These are phyloP conservation scores for Polylopha cassiicola DNA, from an alignment of 2,888 invertebrate genomes.

Conservation along the genomic window DNA sequence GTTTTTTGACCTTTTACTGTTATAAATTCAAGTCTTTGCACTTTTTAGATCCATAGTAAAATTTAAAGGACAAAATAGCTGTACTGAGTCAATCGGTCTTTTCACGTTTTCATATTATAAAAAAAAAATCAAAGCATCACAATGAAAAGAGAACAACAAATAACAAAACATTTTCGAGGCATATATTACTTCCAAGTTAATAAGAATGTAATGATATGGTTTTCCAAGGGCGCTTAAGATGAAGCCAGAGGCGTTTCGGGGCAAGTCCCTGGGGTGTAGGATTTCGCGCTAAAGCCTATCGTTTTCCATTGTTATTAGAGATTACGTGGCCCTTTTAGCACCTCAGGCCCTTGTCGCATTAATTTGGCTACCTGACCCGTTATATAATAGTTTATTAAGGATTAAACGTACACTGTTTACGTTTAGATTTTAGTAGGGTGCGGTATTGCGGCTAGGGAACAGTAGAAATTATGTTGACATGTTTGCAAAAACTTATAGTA, in stretches of 20 bases:
- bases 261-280: conserved; percentile 39
- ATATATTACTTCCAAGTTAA: conserved; percentile 7
- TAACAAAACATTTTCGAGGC: conserved; percentile 35
- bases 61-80: no score
- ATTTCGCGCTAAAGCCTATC: conserved; percentile 35
- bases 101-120: no score
- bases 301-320: conserved; percentile 42
- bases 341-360: conserved; percentile 12
- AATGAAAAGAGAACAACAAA: no score
- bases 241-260: conserved; percentile 12
- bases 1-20: no score
- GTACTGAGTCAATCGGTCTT: no score
- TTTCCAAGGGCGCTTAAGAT: conserved; percentile 16
- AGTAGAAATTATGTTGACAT: no score
- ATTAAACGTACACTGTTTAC: conserved; percentile 1
- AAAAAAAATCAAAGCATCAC: no score
- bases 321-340: conserved; percentile 33
- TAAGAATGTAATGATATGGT: conserved; percentile 14
- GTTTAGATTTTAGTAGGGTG: neutral
- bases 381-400: conserved; percentile 17
- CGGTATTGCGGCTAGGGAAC: neutral
- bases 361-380: conserved; percentile 17
- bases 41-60: no score
- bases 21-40: no score
- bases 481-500: no score